Base-by-base conservation (phyloP, 1,140 invertebrate genomes). In the Drosophila sproati region DNA sequence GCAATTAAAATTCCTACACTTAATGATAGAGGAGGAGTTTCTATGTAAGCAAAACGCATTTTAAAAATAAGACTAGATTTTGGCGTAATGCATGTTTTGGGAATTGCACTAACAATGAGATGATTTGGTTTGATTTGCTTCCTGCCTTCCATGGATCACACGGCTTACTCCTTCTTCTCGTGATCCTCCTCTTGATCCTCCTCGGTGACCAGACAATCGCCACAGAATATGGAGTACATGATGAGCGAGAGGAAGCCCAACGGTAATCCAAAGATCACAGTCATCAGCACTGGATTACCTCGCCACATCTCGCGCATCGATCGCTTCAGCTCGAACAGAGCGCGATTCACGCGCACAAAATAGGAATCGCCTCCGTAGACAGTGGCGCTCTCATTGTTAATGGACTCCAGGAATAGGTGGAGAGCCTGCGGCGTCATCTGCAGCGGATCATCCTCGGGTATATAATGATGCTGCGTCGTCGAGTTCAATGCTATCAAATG, bases 231-330 rank as follows among this genome's bases (percentile, higher is more conserved):
- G 2, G 97, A 97, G 91, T 99, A 99, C 88, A 97, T 96, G 85
- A 99, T 99, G 1, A 99, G 95, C n/a, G 96, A 96, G 5, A 99
- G 94, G 91, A 99, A 98, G 10, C 97, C 96, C 37, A 97, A 92
- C 6, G 98, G 98, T 43, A 99, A 94, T 6, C 97, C 97, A 93
- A 98, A 97, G 5, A 98, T 93, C 4, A 98, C 95, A 28, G 96
- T 94, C 5, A 97, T 98, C 50, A 98, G 93, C 39, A 98, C 96
- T 3, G 98, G 98, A 94, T 98, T 98, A 20, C 97, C 97, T 76
- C 94, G 94, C 97, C 97, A 98, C 97, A 98, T 98, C 55, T 96
- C 95, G 32, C 93, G 93, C 29, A 98, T 92, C 2, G 95, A 95
- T 37, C 95, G 95, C 86, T 94, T 95, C 3, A 95, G 94, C 93